Conservation (phyloP, 2,888 invertebrate species). For the Cheiracanthium punctorium region DNA sequence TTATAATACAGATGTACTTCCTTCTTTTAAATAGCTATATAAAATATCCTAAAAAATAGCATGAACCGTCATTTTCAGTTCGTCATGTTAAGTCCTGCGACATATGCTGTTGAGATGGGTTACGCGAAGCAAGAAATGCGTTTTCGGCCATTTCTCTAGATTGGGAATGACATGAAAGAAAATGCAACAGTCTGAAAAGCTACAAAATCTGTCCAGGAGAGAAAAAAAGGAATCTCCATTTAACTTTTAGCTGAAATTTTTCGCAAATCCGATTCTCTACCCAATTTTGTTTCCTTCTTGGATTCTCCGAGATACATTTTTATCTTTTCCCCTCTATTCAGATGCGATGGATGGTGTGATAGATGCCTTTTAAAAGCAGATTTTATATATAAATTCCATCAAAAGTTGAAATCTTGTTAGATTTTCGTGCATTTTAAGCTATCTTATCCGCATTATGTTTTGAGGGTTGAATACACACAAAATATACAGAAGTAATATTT, state of each 20-base stretch:
- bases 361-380: neutral
- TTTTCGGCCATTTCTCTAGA: neutral
- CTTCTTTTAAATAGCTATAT: no score
- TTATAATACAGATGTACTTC: no score
- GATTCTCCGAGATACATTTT: neutral
- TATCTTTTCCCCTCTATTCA: neutral
- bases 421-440: no score
- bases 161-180: neutral
- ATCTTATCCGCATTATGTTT: no score
- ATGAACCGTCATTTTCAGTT: no score
- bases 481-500: no score
- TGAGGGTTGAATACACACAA: no score
- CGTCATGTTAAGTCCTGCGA: neutral
- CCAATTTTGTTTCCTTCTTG: neutral
- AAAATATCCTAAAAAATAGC: no score
- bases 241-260: neutral
- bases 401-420: neutral
- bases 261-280: neutral
- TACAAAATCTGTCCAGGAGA: neutral
- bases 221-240: neutral
- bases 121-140: neutral
- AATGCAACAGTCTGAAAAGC: neutral
- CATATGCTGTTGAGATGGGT: neutral
- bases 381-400: neutral
- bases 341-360: neutral